Base-by-base conservation (phyloP, 2,113 vertebrate genomes). In the Shinisaurus crocodilurus region DNA sequence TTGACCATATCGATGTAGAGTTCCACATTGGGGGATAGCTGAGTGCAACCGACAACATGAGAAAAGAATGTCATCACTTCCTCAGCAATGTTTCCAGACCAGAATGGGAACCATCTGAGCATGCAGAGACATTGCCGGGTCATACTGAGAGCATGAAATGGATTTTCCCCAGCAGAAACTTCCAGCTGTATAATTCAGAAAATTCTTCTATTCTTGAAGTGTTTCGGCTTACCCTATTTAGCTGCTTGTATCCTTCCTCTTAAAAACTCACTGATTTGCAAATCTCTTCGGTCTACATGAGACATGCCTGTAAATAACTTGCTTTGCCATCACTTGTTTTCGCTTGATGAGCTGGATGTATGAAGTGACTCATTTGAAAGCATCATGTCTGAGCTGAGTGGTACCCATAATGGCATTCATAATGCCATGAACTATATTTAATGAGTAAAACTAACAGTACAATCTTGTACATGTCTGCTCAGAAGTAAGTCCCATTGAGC, bases 21-120 rank as follows among this genome's bases (percentile, higher is more conserved):
- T 65, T 81, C 79, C 79, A 69, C 79, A 29, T n/a, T 75, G 45
- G 43, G 8, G 6, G 45, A 50, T 37, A 40, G 29, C 89, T 79
- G 48, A 84, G 45, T 70, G 34, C 72, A 84, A 8, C 45, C 81
- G 76, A 18, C 3, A 0, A 4, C 57, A 87, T 65, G n/a, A 67
- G 70, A 76, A 77, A 84, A 76, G 70, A 88, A 91, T 82, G 54
- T 27, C 18, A 13, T 37, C 37, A 57, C 45, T 84, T 88, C 60
- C 72, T 70, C 9, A 43, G 40, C 45, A 65, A 43, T 34, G 32
- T n/a, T 45, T 40, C 27, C 37, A 77, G 60, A 84, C 45, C 37
- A 84, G 80, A 77, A 84, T 50, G 10, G 8, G 72, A 82, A 65
- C 25, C 23, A 67, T 57, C 27, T 88, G 72, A 69, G n/a, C 81